phyloP scores from a whole-genome alignment of 2,888 invertebrate genomes.

The Microctonus aethiopoides region DNA sequence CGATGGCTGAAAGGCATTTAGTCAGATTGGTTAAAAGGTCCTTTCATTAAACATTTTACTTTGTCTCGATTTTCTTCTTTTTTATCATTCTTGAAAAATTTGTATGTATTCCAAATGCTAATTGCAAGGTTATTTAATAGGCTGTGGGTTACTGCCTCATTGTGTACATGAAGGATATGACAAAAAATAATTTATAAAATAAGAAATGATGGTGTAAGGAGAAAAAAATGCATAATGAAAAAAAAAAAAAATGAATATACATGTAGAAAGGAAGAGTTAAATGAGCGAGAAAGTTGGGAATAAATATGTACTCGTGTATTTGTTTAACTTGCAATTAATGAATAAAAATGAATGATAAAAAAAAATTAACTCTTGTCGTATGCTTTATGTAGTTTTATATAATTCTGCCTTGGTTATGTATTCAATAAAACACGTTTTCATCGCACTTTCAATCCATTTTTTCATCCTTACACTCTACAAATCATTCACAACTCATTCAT shows the following conservation, averaged over 20 bases:
- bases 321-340: constrained; percentile 38
- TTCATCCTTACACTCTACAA: not conserved
- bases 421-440: not conserved
- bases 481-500: not conserved
- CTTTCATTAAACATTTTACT: constrained; percentile 66
- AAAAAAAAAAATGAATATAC: constrained; percentile 16
- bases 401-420: not conserved
- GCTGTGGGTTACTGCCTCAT: constrained; percentile 53
- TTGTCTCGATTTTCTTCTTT: constrained; percentile 47
- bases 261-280: not conserved
- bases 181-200: not conserved
- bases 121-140: constrained; percentile 66
- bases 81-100: constrained; percentile 28
- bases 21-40: constrained; percentile 62
- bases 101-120: constrained; percentile 65
- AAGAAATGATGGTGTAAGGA: constrained; percentile 14
- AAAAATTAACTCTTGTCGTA: not conserved
- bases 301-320: constrained; percentile 46
- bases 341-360: not conserved
- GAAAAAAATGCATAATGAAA: not conserved
- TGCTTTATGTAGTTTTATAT: not conserved
- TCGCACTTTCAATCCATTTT: not conserved
- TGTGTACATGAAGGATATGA: constrained; percentile 37
- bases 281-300: constrained; percentile 32
- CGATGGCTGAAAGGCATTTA: constrained; percentile 64